Base-by-base conservation (phyloP, 2,797 vertebrate genomes). In the Acrossocheilus wenchowensis region DNA sequence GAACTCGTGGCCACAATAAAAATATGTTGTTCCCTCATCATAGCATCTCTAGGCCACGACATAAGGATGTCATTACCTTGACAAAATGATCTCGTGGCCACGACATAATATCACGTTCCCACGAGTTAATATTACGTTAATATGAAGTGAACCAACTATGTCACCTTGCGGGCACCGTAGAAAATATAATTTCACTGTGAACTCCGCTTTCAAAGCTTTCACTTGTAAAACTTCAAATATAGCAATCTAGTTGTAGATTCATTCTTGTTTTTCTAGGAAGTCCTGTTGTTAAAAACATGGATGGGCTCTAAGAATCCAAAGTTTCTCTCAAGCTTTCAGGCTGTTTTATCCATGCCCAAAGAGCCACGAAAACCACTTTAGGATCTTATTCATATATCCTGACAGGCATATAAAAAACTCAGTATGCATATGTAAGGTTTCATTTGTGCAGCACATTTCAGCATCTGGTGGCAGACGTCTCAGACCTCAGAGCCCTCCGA, bases 401-500 rank as follows among this genome's bases (percentile, higher is more conserved):
- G 81, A 73, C 69, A 82, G 69, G 21, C 39, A 34, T 60, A 34
- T 34, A 30, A 60, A 73, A 60, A 81, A 23, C 52, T 26, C 66
- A 26, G 48, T 17, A 41, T 73, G 52, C 52, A 83, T 73, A 39
- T 54, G 80, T 52, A 54, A 52, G 8, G 34, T 82, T 11, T 71
- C 8, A 81, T 52, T 54, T 71, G 80, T 23, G 45, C 14, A 36
- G 48, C 11, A 39, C 21, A 54, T 82, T 82, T 82, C 30, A 82
- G 34, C 48, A 71, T 71, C 80, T 52, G 23, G 81, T 82, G 34
- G 34, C 48, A 82, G 66, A 69, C 8, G 45, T n/a, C 6, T 41
- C 30, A 71, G 64, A 36, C 26, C 9, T 81, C 26, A 5, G 34
- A 9, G 79, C 52, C 64, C 19, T 52, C 48, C 23, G 26, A 52